Conservation (phyloP, 2,888 invertebrate genomes). For the Baccha elongata region DNA sequence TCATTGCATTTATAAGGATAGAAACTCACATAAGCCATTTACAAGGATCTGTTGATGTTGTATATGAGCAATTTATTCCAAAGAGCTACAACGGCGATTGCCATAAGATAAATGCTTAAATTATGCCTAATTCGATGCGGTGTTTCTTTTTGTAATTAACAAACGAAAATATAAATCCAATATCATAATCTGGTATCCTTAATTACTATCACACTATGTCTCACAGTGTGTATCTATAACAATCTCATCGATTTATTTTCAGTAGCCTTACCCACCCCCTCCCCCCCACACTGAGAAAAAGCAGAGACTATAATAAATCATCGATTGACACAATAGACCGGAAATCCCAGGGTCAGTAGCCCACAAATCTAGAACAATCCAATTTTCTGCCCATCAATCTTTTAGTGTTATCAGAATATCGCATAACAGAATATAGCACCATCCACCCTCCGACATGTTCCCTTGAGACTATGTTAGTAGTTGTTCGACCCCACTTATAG, state of each 20-base stretch:
- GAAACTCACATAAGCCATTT: slow-evolving; percentile 17
- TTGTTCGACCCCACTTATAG: background rate
- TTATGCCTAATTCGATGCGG: slow-evolving; percentile 31
- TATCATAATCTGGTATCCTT: slow-evolving; percentile 30
- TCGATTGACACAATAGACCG: slow-evolving; percentile 52
- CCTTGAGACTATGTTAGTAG: slow-evolving; percentile 8
- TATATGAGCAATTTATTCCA: slow-evolving; percentile 15
- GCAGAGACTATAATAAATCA: slow-evolving; percentile 51
- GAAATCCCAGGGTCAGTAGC: slow-evolving; percentile 53
- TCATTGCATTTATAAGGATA: slow-evolving; percentile 47
- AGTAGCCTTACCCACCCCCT: too few relatives aligned
- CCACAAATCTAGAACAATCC: slow-evolving; percentile 66
- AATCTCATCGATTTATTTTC: slow-evolving; percentile 49
- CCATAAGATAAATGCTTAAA: slow-evolving; percentile 24
- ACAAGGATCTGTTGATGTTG: slow-evolving; percentile 36
- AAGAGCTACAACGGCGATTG: slow-evolving; percentile 14
- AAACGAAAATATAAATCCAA: slow-evolving; percentile 16
- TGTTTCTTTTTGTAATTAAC: background rate
- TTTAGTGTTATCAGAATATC: slow-evolving; percentile 38
- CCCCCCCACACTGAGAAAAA: background rate
- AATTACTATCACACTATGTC: slow-evolving; percentile 18
- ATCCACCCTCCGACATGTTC: background rate
- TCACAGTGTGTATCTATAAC: background rate
- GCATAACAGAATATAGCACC: slow-evolving; percentile 23
- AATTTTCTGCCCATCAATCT: slow-evolving; percentile 71